Percentiles rank a stretch among this genome's conserved stretches.
phyloP scores from a whole-genome alignment of 2,113 vertebrate species.

The Pseudopodoces humilis region DNA sequence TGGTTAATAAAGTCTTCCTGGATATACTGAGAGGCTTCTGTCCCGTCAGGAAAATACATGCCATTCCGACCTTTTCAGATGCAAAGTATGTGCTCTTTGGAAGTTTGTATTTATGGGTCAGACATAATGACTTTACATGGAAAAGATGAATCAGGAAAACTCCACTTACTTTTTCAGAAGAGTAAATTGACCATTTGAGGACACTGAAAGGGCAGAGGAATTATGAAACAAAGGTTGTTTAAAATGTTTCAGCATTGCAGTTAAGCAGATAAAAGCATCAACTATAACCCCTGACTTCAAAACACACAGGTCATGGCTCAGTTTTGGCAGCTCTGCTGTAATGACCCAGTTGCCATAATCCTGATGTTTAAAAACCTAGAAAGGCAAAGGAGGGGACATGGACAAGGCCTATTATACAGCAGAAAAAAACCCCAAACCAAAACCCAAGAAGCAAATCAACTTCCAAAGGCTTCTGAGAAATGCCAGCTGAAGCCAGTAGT shows the following conservation, averaged over 20 bases:
- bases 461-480: not conserved
- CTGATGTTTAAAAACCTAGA: not conserved
- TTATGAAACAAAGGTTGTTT: not conserved
- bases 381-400: not conserved
- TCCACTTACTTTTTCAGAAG: not conserved
- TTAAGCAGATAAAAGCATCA: not conserved
- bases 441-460: not conserved
- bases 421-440: not conserved
- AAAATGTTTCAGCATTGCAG: not conserved
- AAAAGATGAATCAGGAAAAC: slow-evolving; percentile 12
- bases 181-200: slow-evolving; percentile 2
- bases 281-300: not conserved
- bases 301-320: not conserved
- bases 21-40: not conserved
- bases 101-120: slow-evolving; percentile 24
- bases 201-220: not conserved
- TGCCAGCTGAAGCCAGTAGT: not conserved
- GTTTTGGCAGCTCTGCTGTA: not conserved
- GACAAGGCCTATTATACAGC: not conserved
- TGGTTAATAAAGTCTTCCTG: not conserved
- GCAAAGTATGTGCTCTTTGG: slow-evolving; percentile 4
- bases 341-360: not conserved
- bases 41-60: not conserved
- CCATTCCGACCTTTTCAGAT: not conserved
- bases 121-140: not conserved